Base-by-base conservation (phyloP, 2,888 invertebrate genomes). In the Melanophora roralis region DNA sequence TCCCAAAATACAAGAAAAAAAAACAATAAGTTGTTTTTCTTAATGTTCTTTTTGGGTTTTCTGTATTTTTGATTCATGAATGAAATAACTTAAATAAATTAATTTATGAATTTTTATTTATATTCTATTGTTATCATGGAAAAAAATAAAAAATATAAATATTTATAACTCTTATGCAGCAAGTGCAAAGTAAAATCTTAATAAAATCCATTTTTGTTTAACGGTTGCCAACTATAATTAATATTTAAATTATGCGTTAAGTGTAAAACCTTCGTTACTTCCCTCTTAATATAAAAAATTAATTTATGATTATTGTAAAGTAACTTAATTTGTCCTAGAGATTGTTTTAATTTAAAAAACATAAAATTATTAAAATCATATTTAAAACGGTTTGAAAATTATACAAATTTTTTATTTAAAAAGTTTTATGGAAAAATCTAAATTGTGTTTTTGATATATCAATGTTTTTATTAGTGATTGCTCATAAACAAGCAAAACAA, bases 111-210 rank as follows among this genome's bases (percentile, higher is more conserved):
- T 0, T 7, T 7, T 51, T 27, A 16, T 34, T 53, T 34, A 16
- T 53, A 32, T 51, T 51, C 49, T 14, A 2, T n/a, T 23, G 9
- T 27, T 32, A 32, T 53, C 14, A 16, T 49, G n/a, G n/a, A n/a
- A n/a, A n/a, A n/a, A n/a, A 19, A 7, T n/a, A 27, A 51, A 51
- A 32, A 27, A 4, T 32, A 57, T 59, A 43, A 40, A 60, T 60
- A 60, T 60, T 60, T 27, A 60, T 59, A 59, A 57, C 11, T 27
- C 32, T 27, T 12, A 53, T 53, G 53, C 53, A 32, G 53, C 53
- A 16, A 49, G 27, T 49, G 7, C 7, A n/a, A 16, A 27, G 32
- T 32, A 53, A 53, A 53, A 32, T 34, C 16, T 23, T n/a, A 23
- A 21, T 12, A 1, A 27, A 49, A 49, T 12, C 11, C 49, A 49